Conservation (phyloP, 2,113 vertebrate species). For the Polypterus bichir region DNA sequence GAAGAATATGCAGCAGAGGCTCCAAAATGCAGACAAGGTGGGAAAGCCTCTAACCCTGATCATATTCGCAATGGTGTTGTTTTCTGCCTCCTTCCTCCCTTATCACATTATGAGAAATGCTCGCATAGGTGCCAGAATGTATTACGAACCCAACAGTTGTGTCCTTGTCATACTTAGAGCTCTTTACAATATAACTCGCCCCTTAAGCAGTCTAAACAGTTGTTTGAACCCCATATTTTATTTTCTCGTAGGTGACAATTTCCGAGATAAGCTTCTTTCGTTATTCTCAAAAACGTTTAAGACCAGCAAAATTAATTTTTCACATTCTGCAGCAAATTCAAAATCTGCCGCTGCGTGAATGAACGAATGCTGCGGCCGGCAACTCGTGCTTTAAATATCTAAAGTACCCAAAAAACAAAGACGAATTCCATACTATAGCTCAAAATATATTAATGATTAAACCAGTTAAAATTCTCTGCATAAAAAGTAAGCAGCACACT, state of each 20-base stretch:
- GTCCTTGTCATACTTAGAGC: not conserved
- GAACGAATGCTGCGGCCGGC: too few relatives aligned
- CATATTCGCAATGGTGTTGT: slow-evolving; percentile 2
- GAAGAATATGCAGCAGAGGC: slow-evolving; percentile 5
- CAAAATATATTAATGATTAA: too few relatives aligned
- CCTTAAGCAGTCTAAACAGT: slow-evolving; percentile 7
- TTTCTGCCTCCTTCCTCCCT: slow-evolving; percentile 6
- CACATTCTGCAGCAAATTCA: too few relatives aligned
- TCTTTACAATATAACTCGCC: slow-evolving; percentile 4
- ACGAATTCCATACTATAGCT: too few relatives aligned
- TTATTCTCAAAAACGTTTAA: not conserved
- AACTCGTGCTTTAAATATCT: too few relatives aligned
- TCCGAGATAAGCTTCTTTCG: slow-evolving; percentile 5
- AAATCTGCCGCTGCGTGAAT: too few relatives aligned
- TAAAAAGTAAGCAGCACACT: too few relatives aligned
- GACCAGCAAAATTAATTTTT: too few relatives aligned
- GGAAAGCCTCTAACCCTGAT: slow-evolving; percentile 8
- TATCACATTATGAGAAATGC: slow-evolving; percentile 12
- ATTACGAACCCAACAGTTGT: not conserved
- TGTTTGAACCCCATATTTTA: slow-evolving; percentile 13
- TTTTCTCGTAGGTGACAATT: slow-evolving; percentile 12
- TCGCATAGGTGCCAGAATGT: slow-evolving; percentile 6
- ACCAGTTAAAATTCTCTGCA: too few relatives aligned
- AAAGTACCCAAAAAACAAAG: too few relatives aligned
- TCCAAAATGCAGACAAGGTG: not conserved